Base-by-base conservation (phyloP, 2,888 invertebrate species). In the Philaethria dido region DNA sequence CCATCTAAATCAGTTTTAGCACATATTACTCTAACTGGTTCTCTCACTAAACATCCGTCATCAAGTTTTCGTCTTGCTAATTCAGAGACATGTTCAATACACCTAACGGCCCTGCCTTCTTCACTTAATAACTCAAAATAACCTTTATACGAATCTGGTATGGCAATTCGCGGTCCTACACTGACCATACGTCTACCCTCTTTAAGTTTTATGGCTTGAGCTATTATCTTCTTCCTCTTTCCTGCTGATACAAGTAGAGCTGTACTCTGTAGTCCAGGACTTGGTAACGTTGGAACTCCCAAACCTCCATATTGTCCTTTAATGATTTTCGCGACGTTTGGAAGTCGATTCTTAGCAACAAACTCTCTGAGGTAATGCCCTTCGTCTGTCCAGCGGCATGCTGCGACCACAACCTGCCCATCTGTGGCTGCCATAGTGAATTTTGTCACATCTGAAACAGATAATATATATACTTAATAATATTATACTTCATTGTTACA, bases 41-140 rank as follows among this genome's bases (percentile, higher is more conserved):
- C 97, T 74, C 97, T 93, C 6, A 97, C 97, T 71, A 98, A 90
- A 78, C 96, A 97, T 2, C 95, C 95, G 76, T 95, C 95, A 63
- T 95, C 95, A 22, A 95, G 93, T 76, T 96, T 94, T 66, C 96
- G 93, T 73, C 96, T 93, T 18, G 97, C 95, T 73, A 99, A 89
- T 87, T 98, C 98, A 70, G 94, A 93, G 1, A 98, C 98, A 71
- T 96, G 96, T 83, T 98, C 97, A 79, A 98, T 97, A 77, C 98
- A 97, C 72, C 97, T 94, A 9, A 98, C 97, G 25, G 98, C 97
- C 76, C 97, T 93, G 0, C 98, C 98, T 87, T 99, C 98, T 88
- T 99, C 98, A 81, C 98, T 98, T 39, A 99, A 93, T 61, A 99
- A 94, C 87, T 99, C 98, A 85, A 99, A 99, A 89, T 97, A 98